Evolutionary conservation across 2,888 invertebrate genomes (phyloP).

Genomic region (Rotaria socialis): DNA sequence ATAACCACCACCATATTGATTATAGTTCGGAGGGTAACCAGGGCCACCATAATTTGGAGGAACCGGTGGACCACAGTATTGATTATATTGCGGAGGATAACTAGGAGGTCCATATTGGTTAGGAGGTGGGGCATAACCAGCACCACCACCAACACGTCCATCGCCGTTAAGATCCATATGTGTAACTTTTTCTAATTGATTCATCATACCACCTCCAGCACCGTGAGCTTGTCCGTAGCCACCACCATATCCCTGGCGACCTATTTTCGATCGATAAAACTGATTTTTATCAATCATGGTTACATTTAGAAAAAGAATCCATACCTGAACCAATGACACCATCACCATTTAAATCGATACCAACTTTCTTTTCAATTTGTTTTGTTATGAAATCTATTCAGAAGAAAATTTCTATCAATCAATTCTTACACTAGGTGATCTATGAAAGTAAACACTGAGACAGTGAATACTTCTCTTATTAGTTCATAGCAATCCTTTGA

Average conservation of each 20-base stretch:
- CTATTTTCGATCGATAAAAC: background rate
- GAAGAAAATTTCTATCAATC: background rate
- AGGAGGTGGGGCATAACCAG: background rate
- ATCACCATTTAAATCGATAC: background rate
- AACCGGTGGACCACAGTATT: background rate
- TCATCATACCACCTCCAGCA: background rate
- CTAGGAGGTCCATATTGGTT: background rate
- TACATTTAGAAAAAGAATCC: background rate
- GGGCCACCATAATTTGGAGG: background rate
- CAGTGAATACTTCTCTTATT: too few species aligned
- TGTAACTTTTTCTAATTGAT: conserved; percentile 6
- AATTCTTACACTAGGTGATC: background rate
- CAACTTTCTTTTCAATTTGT: background rate
- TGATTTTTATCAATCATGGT: background rate
- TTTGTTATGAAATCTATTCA: background rate
- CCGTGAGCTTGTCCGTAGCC: background rate
- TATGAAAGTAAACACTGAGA: too few species aligned
- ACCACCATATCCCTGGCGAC: background rate
- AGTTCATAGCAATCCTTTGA: background rate
- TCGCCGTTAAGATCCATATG: conserved; percentile 3
- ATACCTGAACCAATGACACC: background rate
- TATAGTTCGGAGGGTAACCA: background rate
- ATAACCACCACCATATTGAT: background rate
- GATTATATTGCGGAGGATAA: conserved; percentile 3
- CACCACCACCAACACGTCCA: background rate